Evolutionary conservation across 2,113 vertebrate species (phyloP).

Genomic region (Asarcornis scutulata): DNA sequence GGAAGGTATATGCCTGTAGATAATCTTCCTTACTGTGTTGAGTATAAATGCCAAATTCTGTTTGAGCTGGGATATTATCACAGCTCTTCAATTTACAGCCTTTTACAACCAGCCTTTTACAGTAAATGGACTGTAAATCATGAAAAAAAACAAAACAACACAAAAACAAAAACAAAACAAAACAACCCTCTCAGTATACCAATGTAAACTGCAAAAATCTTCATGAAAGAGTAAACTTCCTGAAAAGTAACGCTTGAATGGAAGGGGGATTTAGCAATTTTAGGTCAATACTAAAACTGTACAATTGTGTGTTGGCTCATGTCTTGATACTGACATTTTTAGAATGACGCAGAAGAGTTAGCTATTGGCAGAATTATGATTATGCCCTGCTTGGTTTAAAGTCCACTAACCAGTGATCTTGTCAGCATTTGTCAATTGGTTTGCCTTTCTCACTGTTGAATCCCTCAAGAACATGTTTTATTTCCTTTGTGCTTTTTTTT

Average conservation of each 20-base stretch:
- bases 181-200: not conserved
- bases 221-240: constrained; percentile 10
- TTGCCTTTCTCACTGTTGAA: not conserved
- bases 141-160: not conserved
- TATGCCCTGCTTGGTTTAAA: not conserved
- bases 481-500: not conserved
- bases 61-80: constrained; percentile 26
- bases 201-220: constrained; percentile 37
- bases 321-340: not conserved
- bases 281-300: not conserved
- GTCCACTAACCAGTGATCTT: not conserved
- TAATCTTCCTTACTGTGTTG: not conserved
- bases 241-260: constrained; percentile 28
- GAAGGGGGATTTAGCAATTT: constrained; percentile 22
- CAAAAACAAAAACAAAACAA: no score
- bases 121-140: constrained; percentile 61
- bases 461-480: constrained; percentile 18
- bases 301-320: not conserved
- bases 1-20: not conserved
- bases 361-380: constrained; percentile 12
- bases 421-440: constrained; percentile 37
- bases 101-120: constrained; percentile 43
- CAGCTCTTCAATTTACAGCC: constrained; percentile 31
- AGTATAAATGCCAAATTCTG: constrained; percentile 14
- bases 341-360: not conserved